phyloP scores from a whole-genome alignment of 2,888 invertebrate genomes.

The Orchesella flavescens region DNA sequence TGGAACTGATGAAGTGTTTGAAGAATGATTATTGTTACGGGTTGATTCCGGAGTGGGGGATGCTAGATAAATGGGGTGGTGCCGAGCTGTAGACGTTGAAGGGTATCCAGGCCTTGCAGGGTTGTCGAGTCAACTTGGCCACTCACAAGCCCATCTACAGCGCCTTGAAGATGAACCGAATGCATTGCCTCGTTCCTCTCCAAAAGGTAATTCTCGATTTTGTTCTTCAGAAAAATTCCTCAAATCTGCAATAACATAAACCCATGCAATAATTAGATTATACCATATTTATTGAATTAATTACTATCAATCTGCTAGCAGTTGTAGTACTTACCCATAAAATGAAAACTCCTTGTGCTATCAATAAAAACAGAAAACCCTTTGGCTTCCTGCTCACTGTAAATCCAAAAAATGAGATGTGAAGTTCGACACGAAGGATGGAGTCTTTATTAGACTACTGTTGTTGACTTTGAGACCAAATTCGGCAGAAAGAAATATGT shows the following conservation, averaged over 20 bases:
- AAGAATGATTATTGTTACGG: conserved; percentile 23
- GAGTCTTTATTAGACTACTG: too few relatives aligned
- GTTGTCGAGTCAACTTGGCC: conserved; percentile 95
- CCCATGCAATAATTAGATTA: too few relatives aligned
- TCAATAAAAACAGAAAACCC: conserved; percentile 59
- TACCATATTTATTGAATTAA: too few relatives aligned
- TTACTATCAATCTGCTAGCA: too few relatives aligned
- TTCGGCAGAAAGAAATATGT: too few relatives aligned
- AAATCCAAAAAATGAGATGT: background rate
- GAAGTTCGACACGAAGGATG: background rate
- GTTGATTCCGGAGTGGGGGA: conserved; percentile 57
- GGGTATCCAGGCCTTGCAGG: conserved; percentile 57
- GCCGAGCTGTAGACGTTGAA: conserved; percentile 63
- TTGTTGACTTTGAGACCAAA: too few relatives aligned
- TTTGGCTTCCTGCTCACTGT: conserved; percentile 55
- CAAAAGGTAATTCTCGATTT: conserved; percentile 71
- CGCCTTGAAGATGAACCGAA: conserved; percentile 66
- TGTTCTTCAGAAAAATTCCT: conserved; percentile 70
- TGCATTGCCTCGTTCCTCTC: conserved; percentile 70
- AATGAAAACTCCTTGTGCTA: conserved; percentile 62
- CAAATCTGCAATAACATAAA: conserved; percentile 66
- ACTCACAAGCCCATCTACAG: conserved; percentile 93
- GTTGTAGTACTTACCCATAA: conserved; percentile 70
- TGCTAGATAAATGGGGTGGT: conserved; percentile 71
- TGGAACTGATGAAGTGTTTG: conserved; percentile 30